Evolutionary conservation across 1,140 invertebrate genomes (phyloP).

Genomic region (Ceratosolen solmsi): DNA sequence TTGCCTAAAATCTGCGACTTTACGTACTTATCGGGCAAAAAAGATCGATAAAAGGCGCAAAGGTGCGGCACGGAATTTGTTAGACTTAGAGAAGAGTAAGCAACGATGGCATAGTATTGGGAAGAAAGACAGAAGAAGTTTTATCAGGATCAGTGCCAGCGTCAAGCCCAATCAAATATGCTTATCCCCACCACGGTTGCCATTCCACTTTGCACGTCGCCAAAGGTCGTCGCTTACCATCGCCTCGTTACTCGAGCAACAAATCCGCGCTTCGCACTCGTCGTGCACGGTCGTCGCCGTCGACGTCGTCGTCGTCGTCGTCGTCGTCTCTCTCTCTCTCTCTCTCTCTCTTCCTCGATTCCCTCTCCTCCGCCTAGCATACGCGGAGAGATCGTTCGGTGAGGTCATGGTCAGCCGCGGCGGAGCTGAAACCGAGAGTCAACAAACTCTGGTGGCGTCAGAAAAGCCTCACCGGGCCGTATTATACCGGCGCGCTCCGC

Average conservation of each 20-base stretch:
- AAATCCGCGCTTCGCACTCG: not conserved
- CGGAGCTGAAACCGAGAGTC: constrained; percentile 72
- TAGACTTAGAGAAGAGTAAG: no score
- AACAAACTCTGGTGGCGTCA: constrained; percentile 66
- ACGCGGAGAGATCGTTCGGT: constrained; percentile 17
- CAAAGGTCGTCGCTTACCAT: constrained; percentile 5
- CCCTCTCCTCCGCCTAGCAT: not conserved
- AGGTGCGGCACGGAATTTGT: not conserved
- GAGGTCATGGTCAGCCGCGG: constrained; percentile 72
- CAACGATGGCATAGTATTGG: no score
- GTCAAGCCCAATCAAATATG: not conserved
- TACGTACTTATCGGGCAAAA: not conserved
- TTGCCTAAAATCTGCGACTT: not conserved
- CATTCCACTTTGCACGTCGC: not conserved
- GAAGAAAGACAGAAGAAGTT: not conserved
- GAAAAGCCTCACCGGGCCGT: not conserved
- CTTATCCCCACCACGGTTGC: not conserved
- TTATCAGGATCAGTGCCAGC: not conserved
- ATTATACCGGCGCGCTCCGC: not conserved
- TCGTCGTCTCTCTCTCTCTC: not conserved
- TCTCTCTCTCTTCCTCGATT: not conserved
- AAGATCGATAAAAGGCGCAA: not conserved
- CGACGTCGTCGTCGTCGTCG: not conserved
- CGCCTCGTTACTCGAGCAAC: not conserved
- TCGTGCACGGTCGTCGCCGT: no score